These are phyloP conservation scores for Drosophila pseudoobscura DNA, from an alignment of 1,140 invertebrate genomes.

Conservation along the genomic window DNA sequence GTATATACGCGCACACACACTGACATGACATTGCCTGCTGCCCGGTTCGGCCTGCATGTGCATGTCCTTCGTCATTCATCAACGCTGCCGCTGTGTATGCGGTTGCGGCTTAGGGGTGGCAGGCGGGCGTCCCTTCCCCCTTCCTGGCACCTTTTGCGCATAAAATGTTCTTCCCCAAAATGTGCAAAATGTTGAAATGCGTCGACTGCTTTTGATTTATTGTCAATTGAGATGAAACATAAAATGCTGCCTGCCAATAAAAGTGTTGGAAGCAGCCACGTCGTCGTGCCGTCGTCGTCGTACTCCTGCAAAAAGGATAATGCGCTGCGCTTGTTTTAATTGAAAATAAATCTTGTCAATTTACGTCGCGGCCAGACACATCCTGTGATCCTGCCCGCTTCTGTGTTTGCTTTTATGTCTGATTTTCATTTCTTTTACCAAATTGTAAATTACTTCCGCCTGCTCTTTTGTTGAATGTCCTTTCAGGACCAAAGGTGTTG, in stretches of 20 bases:
- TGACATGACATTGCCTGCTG: not conserved
- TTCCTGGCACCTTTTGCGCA: conserved; percentile 14
- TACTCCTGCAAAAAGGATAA: conserved; percentile 56
- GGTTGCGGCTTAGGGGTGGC: conserved; percentile 74
- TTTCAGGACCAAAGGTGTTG: conserved; percentile 60
- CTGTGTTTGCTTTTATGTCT: conserved; percentile 57
- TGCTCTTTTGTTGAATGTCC: conserved; percentile 65
- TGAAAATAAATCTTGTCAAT: conserved; percentile 81
- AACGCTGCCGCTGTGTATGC: conserved; percentile 51
- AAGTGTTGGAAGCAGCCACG: conserved; percentile 39
- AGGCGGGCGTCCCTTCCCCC: not conserved
- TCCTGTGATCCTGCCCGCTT: conserved; percentile 45
- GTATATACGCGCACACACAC: conserved; percentile 19
- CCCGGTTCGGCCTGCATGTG: conserved; percentile 36
- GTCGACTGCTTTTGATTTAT: conserved; percentile 74
- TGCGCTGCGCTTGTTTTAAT: conserved; percentile 73
- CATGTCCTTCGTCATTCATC: conserved; percentile 78
- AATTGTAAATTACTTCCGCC: conserved; percentile 81
- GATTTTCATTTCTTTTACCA: conserved; percentile 55
- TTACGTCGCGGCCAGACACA: conserved; percentile 69
- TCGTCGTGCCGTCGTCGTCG: conserved; percentile 2
- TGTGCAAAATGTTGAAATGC: conserved; percentile 53
- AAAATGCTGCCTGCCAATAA: conserved; percentile 74
- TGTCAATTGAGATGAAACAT: conserved; percentile 66
- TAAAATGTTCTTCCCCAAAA: conserved; percentile 40